phyloP scores from a whole-genome alignment of 1,140 invertebrate genomes.

The Neotoxoptera formosana region DNA sequence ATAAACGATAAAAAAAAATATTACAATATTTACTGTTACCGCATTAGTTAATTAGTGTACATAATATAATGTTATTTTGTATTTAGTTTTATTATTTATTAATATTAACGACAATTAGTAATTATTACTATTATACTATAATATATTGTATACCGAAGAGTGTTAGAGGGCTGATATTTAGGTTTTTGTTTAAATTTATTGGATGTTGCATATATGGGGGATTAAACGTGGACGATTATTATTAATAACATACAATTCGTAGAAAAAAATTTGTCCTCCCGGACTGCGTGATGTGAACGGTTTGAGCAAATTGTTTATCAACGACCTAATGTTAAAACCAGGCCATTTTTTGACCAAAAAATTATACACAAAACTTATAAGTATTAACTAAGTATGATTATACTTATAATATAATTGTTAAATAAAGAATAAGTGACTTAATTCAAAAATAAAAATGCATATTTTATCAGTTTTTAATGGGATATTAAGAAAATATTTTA shows the following conservation, averaged over 20 bases:
- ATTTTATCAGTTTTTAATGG: no score
- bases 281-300: neutral
- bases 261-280: neutral
- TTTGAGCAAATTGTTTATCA: no score
- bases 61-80: neutral
- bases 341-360: no score
- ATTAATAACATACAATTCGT: neutral
- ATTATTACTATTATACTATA: neutral
- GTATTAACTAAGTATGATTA: no score
- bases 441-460: no score
- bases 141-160: neutral
- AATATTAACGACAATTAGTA: neutral
- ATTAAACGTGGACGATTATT: neutral
- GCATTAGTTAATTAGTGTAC: neutral
- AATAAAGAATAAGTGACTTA: no score
- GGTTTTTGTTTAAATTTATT: neutral
- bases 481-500: no score
- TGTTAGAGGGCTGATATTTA: neutral
- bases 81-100: neutral
- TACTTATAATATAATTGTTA: no score
- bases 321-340: no score
- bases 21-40: neutral
- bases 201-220: no score
- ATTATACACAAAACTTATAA: neutral
- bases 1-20: neutral